Evolutionary conservation across 2,888 invertebrate genomes (phyloP).

Genomic region (Synergus umbraculus): DNA sequence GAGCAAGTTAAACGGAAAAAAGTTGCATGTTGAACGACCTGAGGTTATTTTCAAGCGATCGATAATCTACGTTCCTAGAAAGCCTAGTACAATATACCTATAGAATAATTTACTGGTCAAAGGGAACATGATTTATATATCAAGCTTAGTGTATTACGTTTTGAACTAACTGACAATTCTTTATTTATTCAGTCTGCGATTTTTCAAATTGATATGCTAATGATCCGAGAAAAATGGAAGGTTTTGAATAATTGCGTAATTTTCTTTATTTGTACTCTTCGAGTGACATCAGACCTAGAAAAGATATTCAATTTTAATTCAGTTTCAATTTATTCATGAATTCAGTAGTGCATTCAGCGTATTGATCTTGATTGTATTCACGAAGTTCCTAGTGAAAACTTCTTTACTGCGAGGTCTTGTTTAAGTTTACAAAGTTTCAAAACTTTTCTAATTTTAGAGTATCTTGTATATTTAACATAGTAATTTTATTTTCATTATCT

Average conservation of each 20-base stretch:
- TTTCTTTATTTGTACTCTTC: no score
- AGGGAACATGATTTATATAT: constrained; percentile 34
- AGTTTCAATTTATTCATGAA: neutral
- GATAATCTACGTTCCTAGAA: constrained; percentile 19
- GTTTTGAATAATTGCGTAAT: neutral
- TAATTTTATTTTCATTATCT: constrained; percentile 30
- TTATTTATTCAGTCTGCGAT: neutral
- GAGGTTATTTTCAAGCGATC: constrained; percentile 20
- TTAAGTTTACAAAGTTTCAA: constrained; percentile 9
- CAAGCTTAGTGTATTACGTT: neutral
- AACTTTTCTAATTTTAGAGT: constrained; percentile 36
- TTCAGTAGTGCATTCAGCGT: constrained; percentile 3
- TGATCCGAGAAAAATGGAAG: neutral
- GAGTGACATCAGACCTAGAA: no score
- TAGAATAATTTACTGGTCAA: constrained; percentile 13
- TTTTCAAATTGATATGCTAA: neutral
- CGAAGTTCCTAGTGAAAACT: constrained; percentile 3
- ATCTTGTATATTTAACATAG: constrained; percentile 20
- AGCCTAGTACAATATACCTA: neutral
- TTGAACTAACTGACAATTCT: neutral
- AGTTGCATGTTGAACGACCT: constrained; percentile 34
- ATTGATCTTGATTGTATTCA: constrained; percentile 12
- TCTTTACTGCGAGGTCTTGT: neutral
- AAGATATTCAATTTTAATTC: neutral
- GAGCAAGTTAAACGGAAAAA: constrained; percentile 17